These are phyloP conservation scores for Catocala fraxini DNA, from an alignment of 2,888 invertebrate species.

Conservation along the genomic window DNA sequence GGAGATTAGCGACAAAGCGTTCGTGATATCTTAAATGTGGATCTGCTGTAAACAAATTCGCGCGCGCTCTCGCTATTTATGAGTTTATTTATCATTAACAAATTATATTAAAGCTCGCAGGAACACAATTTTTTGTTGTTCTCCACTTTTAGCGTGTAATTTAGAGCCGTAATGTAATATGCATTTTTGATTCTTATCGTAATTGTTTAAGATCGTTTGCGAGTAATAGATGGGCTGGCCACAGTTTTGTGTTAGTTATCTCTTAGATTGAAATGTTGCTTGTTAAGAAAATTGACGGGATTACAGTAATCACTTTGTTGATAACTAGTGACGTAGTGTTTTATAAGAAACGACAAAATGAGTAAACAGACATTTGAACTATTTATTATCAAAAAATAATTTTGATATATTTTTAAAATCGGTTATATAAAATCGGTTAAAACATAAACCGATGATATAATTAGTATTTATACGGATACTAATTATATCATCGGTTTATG, in stretches of 20 bases:
- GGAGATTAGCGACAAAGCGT: conserved; percentile 86
- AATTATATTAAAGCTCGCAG: conserved; percentile 85
- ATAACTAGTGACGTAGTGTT: too few relatives aligned
- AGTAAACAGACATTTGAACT: too few relatives aligned
- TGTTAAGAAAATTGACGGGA: background rate
- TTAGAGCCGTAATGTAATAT: conserved; percentile 63
- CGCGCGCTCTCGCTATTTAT: conserved; percentile 83
- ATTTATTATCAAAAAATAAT: too few relatives aligned
- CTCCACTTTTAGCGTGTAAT: conserved; percentile 66
- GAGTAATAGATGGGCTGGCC: conserved; percentile 26
- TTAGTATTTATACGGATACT: too few relatives aligned
- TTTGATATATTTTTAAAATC: too few relatives aligned
- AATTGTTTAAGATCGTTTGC: conserved; percentile 63
- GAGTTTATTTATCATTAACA: conserved; percentile 88
- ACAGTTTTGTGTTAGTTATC: conserved; percentile 11
- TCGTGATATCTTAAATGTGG: conserved; percentile 85
- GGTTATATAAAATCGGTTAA: too few relatives aligned
- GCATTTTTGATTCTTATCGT: conserved; percentile 75
- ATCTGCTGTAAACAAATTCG: conserved; percentile 87
- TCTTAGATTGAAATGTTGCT: conserved; percentile 9
- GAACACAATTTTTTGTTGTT: conserved; percentile 76
- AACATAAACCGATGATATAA: too few relatives aligned
- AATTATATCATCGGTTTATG: too few relatives aligned
- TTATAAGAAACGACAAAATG: too few relatives aligned
- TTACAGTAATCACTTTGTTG: too few relatives aligned